Conservation (phyloP, 2,113 vertebrate genomes). For the Motacilla tschutschensis region DNA sequence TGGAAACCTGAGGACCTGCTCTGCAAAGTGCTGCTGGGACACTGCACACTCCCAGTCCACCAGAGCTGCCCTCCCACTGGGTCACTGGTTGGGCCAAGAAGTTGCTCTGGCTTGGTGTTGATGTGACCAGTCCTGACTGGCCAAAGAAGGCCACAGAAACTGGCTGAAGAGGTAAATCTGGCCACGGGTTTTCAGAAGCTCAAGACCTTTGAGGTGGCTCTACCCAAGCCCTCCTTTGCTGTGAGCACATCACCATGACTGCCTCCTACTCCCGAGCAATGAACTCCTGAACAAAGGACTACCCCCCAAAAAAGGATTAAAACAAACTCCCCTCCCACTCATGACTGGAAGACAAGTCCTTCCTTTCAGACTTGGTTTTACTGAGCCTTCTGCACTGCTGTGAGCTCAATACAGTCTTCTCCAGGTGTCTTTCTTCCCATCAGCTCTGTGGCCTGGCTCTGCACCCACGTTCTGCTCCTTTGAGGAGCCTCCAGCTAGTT, state of each 20-base stretch:
- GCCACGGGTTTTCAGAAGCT: background rate
- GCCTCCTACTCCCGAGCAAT: background rate
- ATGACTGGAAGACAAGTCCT: background rate
- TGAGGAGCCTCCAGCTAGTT: background rate
- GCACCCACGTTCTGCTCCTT: background rate
- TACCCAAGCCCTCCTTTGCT: background rate
- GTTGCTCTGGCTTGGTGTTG: background rate
- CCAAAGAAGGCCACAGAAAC: background rate
- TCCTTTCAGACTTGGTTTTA: background rate
- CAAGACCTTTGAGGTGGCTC: background rate
- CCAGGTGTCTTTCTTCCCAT: background rate
- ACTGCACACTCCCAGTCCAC: background rate
- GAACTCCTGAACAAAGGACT: background rate
- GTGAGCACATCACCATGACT: fast-evolving
- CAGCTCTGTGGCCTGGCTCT: background rate
- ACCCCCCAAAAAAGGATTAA: background rate
- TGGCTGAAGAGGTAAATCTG: background rate
- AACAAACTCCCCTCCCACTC: background rate
- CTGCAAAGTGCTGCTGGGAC: background rate
- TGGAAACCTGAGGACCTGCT: background rate
- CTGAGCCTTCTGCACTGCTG: background rate
- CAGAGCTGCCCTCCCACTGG: background rate
- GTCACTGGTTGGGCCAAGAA: background rate
- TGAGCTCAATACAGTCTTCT: background rate
- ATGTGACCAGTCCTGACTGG: background rate